Evolutionary conservation across 2,888 invertebrate genomes (phyloP), one percentile per base, ranked within the genome.

Genomic region (Crematogaster levior): DNA sequence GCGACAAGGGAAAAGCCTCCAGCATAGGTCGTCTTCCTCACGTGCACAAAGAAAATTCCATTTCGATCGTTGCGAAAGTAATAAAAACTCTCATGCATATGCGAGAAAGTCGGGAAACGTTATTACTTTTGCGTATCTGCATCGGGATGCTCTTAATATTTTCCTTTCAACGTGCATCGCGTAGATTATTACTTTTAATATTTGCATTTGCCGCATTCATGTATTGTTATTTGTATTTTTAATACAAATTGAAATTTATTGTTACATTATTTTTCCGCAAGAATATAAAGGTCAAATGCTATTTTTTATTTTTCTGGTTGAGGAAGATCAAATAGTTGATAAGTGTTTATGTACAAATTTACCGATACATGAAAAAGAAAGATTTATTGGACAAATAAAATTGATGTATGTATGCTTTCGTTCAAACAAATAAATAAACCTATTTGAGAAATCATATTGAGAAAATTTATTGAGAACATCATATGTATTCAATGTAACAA

Each of bases 391-490:
- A 51, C 6, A 6, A 74, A n/a, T 48, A 24, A 34, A 53, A 21
- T 40, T n/a, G 15, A 56, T 7, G 9, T 10, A 56, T 7, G 9
- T 10, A 27, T 27, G 9, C 21, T 27, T 77, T 48, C 27, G 12
- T 15, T 48, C 5, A 48, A 51, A 40, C 27, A 48, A 56, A 56
- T 63, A 30, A n/a, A 40, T 18, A 63, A 15, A 9, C n/a, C 34
- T 37, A 63, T n/a, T n/a, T n/a, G n/a, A n/a, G n/a, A n/a, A n/a
- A n/a, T n/a, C n/a, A n/a, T n/a, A n/a, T n/a, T n/a, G n/a, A n/a
- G n/a, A n/a, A n/a, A n/a, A n/a, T n/a, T n/a, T n/a, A n/a, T 75
- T 12, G 10, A 43, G 40, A 77, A 66, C 66, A 66, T 27, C n/a
- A 27, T 3, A 3, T n/a, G n/a, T 12, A 18, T 51, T 27, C n/a